Conservation (phyloP, 2,113 vertebrate species). For the Ceyx melanurus region DNA sequence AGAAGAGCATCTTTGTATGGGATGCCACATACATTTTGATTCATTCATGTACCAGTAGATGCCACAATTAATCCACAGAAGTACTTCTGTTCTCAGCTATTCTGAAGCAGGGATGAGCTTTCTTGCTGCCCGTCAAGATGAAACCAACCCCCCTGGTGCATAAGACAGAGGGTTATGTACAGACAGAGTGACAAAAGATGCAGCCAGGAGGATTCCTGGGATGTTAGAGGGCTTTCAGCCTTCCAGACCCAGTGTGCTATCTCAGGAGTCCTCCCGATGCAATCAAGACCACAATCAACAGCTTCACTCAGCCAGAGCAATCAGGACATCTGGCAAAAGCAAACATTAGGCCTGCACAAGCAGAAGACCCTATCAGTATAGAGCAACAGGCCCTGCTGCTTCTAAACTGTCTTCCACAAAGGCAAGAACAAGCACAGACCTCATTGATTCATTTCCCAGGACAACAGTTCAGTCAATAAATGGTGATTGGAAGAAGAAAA, state of each 20-base stretch:
- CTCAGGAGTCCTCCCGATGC: neutral
- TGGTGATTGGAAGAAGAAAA: neutral
- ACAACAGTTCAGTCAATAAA: neutral
- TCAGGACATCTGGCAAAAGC: neutral
- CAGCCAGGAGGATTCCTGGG: neutral
- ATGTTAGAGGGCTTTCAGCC: neutral
- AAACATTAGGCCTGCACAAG: neutral
- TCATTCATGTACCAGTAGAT: accelerated
- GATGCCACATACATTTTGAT: neutral
- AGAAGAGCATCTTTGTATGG: neutral
- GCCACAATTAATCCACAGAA: neutral
- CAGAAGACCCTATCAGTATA: neutral
- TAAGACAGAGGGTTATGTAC: neutral
- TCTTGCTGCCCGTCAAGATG: neutral
- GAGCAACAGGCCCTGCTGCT: neutral
- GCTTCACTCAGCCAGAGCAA: neutral
- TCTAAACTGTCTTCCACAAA: neutral
- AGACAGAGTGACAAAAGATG: neutral
- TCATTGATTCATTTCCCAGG: conserved; percentile 26
- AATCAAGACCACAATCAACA: neutral
- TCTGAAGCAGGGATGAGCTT: neutral
- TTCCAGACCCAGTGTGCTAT: neutral
- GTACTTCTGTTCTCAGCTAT: neutral
- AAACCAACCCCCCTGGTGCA: neutral
- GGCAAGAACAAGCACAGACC: neutral